Evolutionary conservation across 2,797 vertebrate genomes (phyloP).

Genomic region (Myripristis jacobus): DNA sequence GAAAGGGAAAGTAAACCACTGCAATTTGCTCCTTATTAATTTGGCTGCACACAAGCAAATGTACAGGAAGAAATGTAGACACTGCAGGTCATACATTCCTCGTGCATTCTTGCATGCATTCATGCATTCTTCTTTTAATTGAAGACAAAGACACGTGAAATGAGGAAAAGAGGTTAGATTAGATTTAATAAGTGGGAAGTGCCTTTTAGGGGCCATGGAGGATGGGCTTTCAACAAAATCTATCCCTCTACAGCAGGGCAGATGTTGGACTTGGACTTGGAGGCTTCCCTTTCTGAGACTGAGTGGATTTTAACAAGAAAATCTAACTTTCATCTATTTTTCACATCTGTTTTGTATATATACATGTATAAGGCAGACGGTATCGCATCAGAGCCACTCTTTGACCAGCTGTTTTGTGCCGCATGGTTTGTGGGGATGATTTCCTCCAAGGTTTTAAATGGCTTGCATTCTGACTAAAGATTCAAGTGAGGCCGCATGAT

Average conservation of each 20-base stretch:
- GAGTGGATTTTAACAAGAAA: too few species aligned
- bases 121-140: too few species aligned
- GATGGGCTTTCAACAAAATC: too few species aligned
- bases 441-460: slow-evolving; percentile 69
- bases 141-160: slow-evolving; percentile 13
- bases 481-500: slow-evolving; percentile 43
- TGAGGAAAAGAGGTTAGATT: not conserved
- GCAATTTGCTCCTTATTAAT: slow-evolving; percentile 19
- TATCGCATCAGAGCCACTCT: slow-evolving; percentile 47
- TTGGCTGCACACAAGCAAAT: not conserved
- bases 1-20: slow-evolving; percentile 12
- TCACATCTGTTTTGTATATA: slow-evolving; percentile 27
- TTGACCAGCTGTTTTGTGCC: slow-evolving; percentile 72
- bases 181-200: too few species aligned
- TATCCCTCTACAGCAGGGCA: too few species aligned
- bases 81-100: slow-evolving; percentile 10
- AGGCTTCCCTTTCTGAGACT: too few species aligned
- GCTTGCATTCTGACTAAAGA: slow-evolving; percentile 65
- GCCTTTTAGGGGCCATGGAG: too few species aligned
- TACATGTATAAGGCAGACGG: slow-evolving; percentile 38
- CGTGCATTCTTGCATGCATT: too few species aligned
- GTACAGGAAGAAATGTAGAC: slow-evolving; percentile 6
- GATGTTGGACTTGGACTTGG: too few species aligned
- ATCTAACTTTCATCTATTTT: slow-evolving; percentile 16
- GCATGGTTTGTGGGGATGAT: slow-evolving; percentile 63